Percentiles rank a stretch among this genome's conserved stretches.
phyloP scores from a whole-genome alignment of 2,797 vertebrate species.

The Xenops minutus region DNA sequence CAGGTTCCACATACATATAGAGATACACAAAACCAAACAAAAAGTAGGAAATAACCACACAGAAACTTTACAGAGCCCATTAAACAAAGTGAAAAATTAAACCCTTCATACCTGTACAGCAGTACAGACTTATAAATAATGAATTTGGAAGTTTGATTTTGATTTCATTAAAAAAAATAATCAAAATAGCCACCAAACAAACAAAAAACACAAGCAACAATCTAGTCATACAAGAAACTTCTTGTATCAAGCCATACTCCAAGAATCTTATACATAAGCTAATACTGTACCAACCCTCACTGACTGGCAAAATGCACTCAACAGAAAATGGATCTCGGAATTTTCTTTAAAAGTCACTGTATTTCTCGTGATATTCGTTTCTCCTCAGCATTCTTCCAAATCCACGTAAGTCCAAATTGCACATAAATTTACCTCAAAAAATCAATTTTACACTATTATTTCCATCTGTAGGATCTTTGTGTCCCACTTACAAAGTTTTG shows the following conservation, averaged over 20 bases:
- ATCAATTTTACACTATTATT: background rate
- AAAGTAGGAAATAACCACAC: background rate
- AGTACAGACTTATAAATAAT: background rate
- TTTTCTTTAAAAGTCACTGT: background rate
- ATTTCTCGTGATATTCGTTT: background rate
- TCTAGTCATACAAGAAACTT: background rate
- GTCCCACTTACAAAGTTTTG: background rate
- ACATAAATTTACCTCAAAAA: background rate
- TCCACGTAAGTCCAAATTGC: background rate
- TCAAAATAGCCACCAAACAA: background rate
- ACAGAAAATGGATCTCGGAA: background rate
- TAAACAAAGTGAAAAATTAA: background rate
- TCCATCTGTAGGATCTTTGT: background rate
- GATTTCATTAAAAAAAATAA: background rate
- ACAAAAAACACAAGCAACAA: background rate
- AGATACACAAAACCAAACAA: background rate
- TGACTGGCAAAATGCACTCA: background rate
- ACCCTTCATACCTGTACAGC: background rate
- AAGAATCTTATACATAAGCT: background rate
- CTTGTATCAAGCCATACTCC: background rate
- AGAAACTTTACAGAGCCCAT: background rate
- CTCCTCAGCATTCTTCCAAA: background rate
- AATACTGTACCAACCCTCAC: background rate
- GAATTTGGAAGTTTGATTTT: background rate
- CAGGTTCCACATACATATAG: background rate